phyloP scores from a whole-genome alignment of 1,140 invertebrate genomes.

The Babylonia areolata region DNA sequence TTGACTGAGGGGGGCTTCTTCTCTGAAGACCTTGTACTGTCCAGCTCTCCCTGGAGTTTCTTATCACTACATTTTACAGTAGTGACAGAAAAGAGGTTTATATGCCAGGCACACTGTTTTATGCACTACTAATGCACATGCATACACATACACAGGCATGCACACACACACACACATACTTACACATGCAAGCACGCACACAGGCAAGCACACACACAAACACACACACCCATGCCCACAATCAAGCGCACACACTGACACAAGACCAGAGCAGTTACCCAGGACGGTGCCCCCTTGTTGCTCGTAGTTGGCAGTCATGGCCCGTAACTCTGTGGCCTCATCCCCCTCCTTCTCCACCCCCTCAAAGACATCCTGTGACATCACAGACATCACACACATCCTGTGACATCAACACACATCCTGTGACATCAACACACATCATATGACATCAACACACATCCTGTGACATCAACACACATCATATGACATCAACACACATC shows the following conservation, averaged over 20 bases:
- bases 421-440: too few relatives aligned
- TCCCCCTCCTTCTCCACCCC: constrained; percentile 90
- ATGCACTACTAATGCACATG: too few relatives aligned
- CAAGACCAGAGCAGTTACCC: neutral
- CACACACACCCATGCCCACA: neutral
- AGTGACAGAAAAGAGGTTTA: too few relatives aligned
- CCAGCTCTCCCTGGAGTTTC: too few relatives aligned
- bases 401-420: neutral
- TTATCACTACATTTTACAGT: too few relatives aligned
- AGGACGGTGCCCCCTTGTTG: constrained; percentile 71
- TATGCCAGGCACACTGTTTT: too few relatives aligned
- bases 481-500: neutral
- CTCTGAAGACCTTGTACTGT: too few relatives aligned
- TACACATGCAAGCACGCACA: neutral
- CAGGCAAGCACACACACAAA: constrained; percentile 63
- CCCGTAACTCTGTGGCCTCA: constrained; percentile 91
- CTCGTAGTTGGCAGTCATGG: constrained; percentile 84
- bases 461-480: neutral
- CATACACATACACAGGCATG: neutral
- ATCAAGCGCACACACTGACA: constrained; percentile 63
- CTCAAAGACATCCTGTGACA: constrained; percentile 86
- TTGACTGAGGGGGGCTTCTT: too few relatives aligned
- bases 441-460: too few relatives aligned
- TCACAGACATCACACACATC: constrained; percentile 11
- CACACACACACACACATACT: neutral